Base-by-base conservation (phyloP, 53 echinoderm and acorn worm species). In the Antedon mediterranea region DNA sequence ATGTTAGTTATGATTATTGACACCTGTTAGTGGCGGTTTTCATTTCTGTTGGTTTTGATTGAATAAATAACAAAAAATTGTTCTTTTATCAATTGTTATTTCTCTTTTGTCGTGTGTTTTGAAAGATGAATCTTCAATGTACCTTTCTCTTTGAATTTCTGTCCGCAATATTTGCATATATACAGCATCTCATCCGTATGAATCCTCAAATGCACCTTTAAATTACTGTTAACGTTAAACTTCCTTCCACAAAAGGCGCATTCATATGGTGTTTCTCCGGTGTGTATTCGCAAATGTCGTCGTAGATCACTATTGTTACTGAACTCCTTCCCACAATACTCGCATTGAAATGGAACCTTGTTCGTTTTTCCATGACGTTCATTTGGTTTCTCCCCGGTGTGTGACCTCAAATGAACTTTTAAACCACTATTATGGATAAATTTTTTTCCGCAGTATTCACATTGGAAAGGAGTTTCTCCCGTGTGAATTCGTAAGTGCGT, bases 311-410 rank as follows among this genome's bases (percentile, higher is more conserved):
- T 71, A 34, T 75, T 31, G 31, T 75, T 75, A 31, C 32, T 71
- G 42, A 82, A 82, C 0, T 75, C 76, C 33, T 82, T 82, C 6
- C 82, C 82, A 30, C 82, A 82, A 15, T 57, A 57, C 31, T 82
- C 82, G 75, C 82, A 82, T 29, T 75, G 43, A 20, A 75, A 28
- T 23, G 42, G 82, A 23, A 75, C 43, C 32, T 75, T 71, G 0
- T 82, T 41, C 0, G 82, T 75, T 13, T 82, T 75, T 7, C 32
- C 43, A 5, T 30, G 28, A 29, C 82, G 44, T 34, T 82, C 71
- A 43, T 75, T 75, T 18, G 82, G 82, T 43, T 34, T 42, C 33
- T 75, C 76, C 4, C 76, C 76, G 0, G 82, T 82, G 75, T 82
- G 82, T 5, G 23, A 43, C 23, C 75, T 43, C 76, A 75, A 75